A percentile compares a stretch with the other conserved stretches of the same genome.
These are phyloP conservation scores for Drosophila sp. DNA, from an alignment of 1,140 invertebrate genomes.

Conservation along the genomic window DNA sequence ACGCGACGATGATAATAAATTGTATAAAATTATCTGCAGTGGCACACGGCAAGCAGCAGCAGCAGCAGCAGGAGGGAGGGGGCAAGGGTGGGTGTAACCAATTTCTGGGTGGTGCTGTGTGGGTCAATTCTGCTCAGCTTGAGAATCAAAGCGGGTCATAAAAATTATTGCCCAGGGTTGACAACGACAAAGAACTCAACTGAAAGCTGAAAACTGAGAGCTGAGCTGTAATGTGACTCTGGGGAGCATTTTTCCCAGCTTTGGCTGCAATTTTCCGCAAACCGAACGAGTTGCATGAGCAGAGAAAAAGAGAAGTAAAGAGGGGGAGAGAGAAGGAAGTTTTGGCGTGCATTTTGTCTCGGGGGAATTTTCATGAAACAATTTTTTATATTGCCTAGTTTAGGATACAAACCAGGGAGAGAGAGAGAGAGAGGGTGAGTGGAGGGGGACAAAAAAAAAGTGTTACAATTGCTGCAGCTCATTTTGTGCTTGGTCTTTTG, in stretches of 20 bases:
- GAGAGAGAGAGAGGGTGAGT: background rate
- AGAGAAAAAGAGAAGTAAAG: background rate
- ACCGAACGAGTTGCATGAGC: background rate
- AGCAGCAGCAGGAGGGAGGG: background rate
- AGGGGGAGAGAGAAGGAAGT: background rate
- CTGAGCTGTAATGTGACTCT: slow-evolving; percentile 71
- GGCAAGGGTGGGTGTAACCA: slow-evolving; percentile 47
- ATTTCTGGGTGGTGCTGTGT: slow-evolving; percentile 51
- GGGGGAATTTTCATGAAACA: slow-evolving; percentile 55
- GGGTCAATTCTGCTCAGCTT: slow-evolving; percentile 72
- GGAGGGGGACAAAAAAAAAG: slow-evolving; percentile 38
- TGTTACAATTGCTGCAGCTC: slow-evolving; percentile 72
- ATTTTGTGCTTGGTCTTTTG: slow-evolving; percentile 52
- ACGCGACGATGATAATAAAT: slow-evolving; percentile 78
- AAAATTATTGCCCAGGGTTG: slow-evolving; percentile 74
- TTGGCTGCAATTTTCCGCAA: slow-evolving; percentile 31
- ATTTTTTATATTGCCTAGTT: slow-evolving; percentile 45
- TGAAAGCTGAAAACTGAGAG: slow-evolving; percentile 16
- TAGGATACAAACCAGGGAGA: slow-evolving; percentile 17
- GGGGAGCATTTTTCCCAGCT: slow-evolving; percentile 72
- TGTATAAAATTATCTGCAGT: slow-evolving; percentile 77
- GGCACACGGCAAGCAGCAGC: slow-evolving; percentile 62
- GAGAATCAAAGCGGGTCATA: slow-evolving; percentile 72
- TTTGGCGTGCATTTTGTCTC: slow-evolving; percentile 60
- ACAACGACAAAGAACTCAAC: slow-evolving; percentile 28